Conservation (phyloP, 2,888 invertebrate genomes). For the Dione vanillae region DNA sequence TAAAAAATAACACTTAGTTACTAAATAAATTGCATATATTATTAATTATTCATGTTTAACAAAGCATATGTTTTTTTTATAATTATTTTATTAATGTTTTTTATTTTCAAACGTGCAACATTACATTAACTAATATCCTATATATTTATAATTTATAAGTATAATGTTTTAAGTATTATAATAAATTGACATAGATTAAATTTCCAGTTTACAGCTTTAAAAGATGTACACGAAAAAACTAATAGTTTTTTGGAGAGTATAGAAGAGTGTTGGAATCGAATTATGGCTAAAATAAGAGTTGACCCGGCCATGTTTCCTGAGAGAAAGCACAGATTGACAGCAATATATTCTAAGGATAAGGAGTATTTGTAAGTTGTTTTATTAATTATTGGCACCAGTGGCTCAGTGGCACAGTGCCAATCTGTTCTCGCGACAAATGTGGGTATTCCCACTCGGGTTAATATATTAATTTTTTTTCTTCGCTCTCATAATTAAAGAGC, state of each 20-base stretch:
- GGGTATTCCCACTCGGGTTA: too few relatives aligned
- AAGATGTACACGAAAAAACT: conserved; percentile 85
- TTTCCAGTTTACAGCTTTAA: conserved; percentile 85
- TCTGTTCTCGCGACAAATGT: too few relatives aligned
- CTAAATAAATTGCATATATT: too few relatives aligned
- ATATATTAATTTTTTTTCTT: too few relatives aligned
- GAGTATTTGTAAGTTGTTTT: conserved; percentile 91
- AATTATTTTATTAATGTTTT: not conserved
- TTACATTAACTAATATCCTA: not conserved
- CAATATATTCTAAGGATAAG: conserved; percentile 95
- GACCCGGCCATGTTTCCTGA: conserved; percentile 90
- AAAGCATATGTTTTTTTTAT: too few relatives aligned
- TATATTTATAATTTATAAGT: too few relatives aligned
- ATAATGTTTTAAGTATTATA: too few relatives aligned
- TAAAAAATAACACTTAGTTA: not conserved
- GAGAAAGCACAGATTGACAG: conserved; percentile 91
- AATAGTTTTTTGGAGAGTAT: conserved; percentile 84
- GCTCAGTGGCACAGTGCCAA: too few relatives aligned
- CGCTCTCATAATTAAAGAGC: too few relatives aligned
- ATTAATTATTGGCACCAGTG: not conserved
- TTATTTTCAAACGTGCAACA: not conserved
- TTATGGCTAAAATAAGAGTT: conserved; percentile 86
- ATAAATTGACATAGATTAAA: not conserved
- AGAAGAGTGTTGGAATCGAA: conserved; percentile 81
- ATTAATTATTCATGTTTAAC: too few relatives aligned